These are phyloP conservation scores for Myopa testacea DNA, from an alignment of 2,888 invertebrate genomes.

Conservation along the genomic window DNA sequence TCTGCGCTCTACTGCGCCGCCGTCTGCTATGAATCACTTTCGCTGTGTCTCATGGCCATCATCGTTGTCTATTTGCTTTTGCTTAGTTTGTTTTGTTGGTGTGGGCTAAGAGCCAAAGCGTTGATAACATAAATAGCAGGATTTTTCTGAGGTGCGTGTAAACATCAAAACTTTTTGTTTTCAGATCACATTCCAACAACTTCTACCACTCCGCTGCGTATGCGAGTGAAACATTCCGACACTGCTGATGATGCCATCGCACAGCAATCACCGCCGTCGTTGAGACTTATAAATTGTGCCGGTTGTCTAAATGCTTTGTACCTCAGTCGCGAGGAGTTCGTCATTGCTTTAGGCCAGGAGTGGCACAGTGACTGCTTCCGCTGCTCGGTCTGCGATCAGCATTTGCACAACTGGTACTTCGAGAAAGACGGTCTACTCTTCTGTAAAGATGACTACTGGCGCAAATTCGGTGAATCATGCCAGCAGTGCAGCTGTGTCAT, in stretches of 20 bases:
- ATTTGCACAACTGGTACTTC: constrained; percentile 91
- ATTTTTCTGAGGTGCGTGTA: not conserved
- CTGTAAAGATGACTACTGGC: constrained; percentile 90
- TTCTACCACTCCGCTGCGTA: constrained; percentile 28
- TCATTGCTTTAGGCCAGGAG: constrained; percentile 84
- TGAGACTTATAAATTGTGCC: constrained; percentile 50
- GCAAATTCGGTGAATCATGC: constrained; percentile 88
- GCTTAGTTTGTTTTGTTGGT: constrained; percentile 10
- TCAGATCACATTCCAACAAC: constrained; percentile 40
- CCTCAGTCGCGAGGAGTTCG: constrained; percentile 75
- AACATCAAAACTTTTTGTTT: constrained; percentile 12
- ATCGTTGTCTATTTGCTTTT: not conserved
- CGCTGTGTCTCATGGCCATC: constrained; percentile 33
- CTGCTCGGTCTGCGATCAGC: constrained; percentile 90
- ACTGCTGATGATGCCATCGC: constrained; percentile 19
- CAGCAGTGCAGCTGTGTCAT: constrained; percentile 80
- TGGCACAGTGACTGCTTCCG: constrained; percentile 94
- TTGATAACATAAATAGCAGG: not conserved
- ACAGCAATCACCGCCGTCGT: not conserved
- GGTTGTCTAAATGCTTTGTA: constrained; percentile 58
- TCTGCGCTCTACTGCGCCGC: constrained; percentile 7
- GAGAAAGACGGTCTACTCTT: constrained; percentile 90
- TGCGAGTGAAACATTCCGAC: constrained; percentile 27
- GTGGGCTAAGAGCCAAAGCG: not conserved
- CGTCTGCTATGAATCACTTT: constrained; percentile 27